Evolutionary conservation across 2,888 invertebrate genomes (phyloP).

Genomic region (Ceraclea dissimilis): DNA sequence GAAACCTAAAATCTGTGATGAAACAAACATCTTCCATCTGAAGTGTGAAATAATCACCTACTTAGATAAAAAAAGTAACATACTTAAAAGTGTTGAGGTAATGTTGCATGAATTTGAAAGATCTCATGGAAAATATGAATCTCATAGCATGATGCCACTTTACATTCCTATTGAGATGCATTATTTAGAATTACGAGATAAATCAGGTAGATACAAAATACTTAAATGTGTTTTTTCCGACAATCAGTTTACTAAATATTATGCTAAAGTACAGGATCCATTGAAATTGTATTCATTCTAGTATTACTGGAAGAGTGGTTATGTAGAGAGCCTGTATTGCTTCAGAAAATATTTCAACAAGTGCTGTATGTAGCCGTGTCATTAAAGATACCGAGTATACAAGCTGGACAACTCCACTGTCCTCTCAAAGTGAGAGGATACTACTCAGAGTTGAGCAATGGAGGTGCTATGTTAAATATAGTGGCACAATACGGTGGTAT

Average conservation of each 20-base stretch:
- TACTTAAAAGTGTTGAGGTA: background rate
- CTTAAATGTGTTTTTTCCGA: background rate
- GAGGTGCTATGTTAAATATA: no score
- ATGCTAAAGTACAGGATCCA: no score
- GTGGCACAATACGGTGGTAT: no score
- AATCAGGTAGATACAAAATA: slow-evolving; percentile 7
- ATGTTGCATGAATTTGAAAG: background rate
- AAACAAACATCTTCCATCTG: background rate
- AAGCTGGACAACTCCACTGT: slow-evolving; percentile 12
- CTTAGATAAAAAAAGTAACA: slow-evolving; percentile 5
- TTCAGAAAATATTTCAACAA: slow-evolving; percentile 4
- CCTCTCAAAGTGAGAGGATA: background rate
- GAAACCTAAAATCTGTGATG: background rate
- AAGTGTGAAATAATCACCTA: slow-evolving; percentile 12
- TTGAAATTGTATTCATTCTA: background rate
- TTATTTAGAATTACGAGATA: slow-evolving; percentile 7
- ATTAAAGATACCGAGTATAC: background rate
- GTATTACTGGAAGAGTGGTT: slow-evolving; percentile 6
- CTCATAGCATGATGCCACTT: background rate
- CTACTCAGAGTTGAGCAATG: no score
- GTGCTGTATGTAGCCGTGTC: slow-evolving; percentile 5
- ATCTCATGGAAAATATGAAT: background rate
- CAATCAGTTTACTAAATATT: no score
- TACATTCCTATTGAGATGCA: slow-evolving; percentile 7
- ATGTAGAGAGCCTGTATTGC: slow-evolving; percentile 9